A percentile compares a stretch with the other conserved stretches of the same genome.
Conservation (phyloP, 2,888 invertebrate genomes). For the Eurytoma californica region DNA sequence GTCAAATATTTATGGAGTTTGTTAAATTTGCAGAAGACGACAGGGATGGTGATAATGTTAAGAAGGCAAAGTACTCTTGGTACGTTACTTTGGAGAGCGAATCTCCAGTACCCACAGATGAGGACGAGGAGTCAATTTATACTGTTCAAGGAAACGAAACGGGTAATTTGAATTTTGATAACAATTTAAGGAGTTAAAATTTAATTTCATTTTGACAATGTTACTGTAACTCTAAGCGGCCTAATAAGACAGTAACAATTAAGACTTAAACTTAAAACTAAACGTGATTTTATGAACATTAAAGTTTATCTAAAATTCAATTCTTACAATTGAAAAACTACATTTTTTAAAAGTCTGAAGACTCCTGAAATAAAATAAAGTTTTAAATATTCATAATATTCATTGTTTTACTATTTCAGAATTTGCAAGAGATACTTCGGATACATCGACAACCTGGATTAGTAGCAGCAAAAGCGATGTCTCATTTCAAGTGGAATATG, state of each 20-base stretch:
- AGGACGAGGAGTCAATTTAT: slow-evolving; percentile 78
- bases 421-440: slow-evolving; percentile 66
- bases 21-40: slow-evolving; percentile 62
- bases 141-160: slow-evolving; percentile 82
- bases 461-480: slow-evolving; percentile 57
- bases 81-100: slow-evolving; percentile 74
- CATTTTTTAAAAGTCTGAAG: background rate
- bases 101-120: slow-evolving; percentile 72
- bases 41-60: slow-evolving; percentile 55
- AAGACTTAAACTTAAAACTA: too few relatives aligned
- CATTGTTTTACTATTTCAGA: slow-evolving; percentile 58
- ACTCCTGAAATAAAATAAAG: background rate
- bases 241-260: too few relatives aligned
- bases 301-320: too few relatives aligned
- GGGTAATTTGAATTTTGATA: slow-evolving; percentile 73
- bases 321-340: background rate
- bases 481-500: slow-evolving; percentile 64
- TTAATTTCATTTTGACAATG: too few relatives aligned
- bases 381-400: background rate
- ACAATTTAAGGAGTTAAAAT: background rate
- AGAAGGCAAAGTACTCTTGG: slow-evolving; percentile 63
- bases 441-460: slow-evolving; percentile 65
- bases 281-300: background rate
- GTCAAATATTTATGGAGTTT: slow-evolving; percentile 26
- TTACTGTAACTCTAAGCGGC: too few relatives aligned